Evolutionary conservation across 2,797 vertebrate species (phyloP), one percentile per base, ranked within the genome.

Genomic region (Aplochiton taeniatus): DNA sequence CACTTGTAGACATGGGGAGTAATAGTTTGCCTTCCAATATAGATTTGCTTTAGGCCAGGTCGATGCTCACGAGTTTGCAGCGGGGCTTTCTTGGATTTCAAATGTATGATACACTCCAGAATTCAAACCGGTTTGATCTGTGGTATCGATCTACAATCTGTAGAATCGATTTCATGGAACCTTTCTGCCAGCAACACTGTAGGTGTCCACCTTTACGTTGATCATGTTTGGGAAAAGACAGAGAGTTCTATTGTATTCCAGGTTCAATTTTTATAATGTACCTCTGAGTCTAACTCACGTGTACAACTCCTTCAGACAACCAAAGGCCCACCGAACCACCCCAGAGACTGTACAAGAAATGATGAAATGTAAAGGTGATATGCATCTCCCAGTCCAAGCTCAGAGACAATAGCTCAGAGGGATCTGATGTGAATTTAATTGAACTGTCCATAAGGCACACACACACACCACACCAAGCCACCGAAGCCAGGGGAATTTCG

Each of bases 401-500:
- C 31, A 31, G 31, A 31, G 6, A 75, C 62, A 61, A 73, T 68
- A 75, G 58, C 66, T 74, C 70, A 3, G 49, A 68, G 55, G 52
- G 48, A 58, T 82, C 63, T 66, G 78, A 76, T 78, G 63, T 69
- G 76, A 76, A 65, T 76, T 84, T 67, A 82, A 81, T 73, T 56
- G 66, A 69, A 77, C 64, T 55, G 68, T 63, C 71, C 67, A 69
- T 76, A 75, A 78, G 79, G 63, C 31, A 6, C 69, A 71, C 63
- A 55, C 63, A 55, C 78, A 67, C 68, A 72, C 77, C 82, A 75
- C 78, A 80, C 78, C 61, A 83, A 72, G 78, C 67, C 78, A 71
- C 59, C 7, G 9, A 68, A 31, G 31, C 31, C 31, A 31, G 31
- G 31, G 31, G 63, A 81, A 83, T 82, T 72, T 75, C 84, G 87